These are phyloP conservation scores for Galaxias olidus DNA, from an alignment of 2,797 vertebrate species.

Conservation along the genomic window DNA sequence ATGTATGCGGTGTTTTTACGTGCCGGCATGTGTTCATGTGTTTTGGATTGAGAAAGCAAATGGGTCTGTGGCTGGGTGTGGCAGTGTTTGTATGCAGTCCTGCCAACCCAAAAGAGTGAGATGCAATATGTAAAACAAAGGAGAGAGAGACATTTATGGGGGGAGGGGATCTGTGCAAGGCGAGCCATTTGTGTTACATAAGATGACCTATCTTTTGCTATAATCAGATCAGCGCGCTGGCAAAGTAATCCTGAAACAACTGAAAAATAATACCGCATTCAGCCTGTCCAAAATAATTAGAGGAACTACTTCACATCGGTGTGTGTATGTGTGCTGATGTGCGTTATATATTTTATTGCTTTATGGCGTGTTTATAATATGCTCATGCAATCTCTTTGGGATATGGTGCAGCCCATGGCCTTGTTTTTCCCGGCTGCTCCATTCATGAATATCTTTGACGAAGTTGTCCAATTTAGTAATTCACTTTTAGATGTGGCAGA, in stretches of 20 bases:
- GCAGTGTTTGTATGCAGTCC: background rate
- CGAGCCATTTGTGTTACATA: constrained; percentile 63
- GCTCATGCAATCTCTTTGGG: no score
- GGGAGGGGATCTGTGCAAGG: constrained; percentile 42
- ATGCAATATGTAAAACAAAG: constrained; percentile 11
- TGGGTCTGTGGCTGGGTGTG: background rate
- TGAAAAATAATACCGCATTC: constrained; percentile 27
- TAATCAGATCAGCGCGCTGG: constrained; percentile 47
- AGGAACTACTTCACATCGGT: background rate
- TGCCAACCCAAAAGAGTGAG: constrained; percentile 6
- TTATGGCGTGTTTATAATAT: no score
- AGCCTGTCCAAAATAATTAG: constrained; percentile 11
- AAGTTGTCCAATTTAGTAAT: no score
- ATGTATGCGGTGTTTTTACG: constrained; percentile 38
- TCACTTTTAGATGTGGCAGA: no score
- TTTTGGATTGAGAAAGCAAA: constrained; percentile 21
- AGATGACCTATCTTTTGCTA: constrained; percentile 64
- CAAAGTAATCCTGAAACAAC: constrained; percentile 49
- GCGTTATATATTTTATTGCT: no score
- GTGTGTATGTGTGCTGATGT: background rate
- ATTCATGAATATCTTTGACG: no score
- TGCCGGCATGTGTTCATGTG: constrained; percentile 34
- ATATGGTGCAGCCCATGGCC: no score
- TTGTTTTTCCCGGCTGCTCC: no score
- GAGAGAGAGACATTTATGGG: constrained; percentile 15